These are phyloP conservation scores for Rhabdomys pumilio DNA, from an alignment of 2,797 vertebrate species.

Conservation along the genomic window DNA sequence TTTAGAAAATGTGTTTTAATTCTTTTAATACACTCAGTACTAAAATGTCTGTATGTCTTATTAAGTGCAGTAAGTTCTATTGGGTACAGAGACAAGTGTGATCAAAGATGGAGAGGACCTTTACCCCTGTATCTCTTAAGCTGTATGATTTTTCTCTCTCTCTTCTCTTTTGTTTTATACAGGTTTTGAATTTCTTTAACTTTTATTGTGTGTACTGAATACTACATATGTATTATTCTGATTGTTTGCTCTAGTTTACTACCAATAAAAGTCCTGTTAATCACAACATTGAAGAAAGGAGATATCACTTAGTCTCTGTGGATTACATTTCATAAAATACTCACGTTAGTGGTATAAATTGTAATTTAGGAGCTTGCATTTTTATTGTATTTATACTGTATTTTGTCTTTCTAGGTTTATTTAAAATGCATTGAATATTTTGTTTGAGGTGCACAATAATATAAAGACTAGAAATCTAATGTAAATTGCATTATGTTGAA, in stretches of 20 bases:
- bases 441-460: conserved; percentile 68
- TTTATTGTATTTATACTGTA: conserved; percentile 61
- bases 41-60: conserved; percentile 86
- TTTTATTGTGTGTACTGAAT: conserved; percentile 91
- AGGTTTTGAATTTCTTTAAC: conserved; percentile 90
- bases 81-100: conserved; percentile 84
- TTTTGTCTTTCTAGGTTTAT: conserved; percentile 51
- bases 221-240: conserved; percentile 91
- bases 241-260: conserved; percentile 92
- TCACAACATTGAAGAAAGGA: conserved; percentile 87
- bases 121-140: conserved; percentile 86
- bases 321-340: conserved; percentile 68
- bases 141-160: conserved; percentile 86
- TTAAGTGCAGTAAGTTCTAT: conserved; percentile 82
- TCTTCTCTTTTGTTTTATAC: conserved; percentile 87
- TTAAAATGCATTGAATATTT: conserved; percentile 40
- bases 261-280: conserved; percentile 91
- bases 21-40: conserved; percentile 86
- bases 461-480: conserved; percentile 66
- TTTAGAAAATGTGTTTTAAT: conserved; percentile 86
- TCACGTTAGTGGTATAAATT: conserved; percentile 49
- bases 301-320: conserved; percentile 84
- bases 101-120: conserved; percentile 83
- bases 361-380: conserved; percentile 66
- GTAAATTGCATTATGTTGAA: conserved; percentile 71